Base-by-base conservation (phyloP, 2,888 invertebrate species). In the Cerceris ruficornis region DNA sequence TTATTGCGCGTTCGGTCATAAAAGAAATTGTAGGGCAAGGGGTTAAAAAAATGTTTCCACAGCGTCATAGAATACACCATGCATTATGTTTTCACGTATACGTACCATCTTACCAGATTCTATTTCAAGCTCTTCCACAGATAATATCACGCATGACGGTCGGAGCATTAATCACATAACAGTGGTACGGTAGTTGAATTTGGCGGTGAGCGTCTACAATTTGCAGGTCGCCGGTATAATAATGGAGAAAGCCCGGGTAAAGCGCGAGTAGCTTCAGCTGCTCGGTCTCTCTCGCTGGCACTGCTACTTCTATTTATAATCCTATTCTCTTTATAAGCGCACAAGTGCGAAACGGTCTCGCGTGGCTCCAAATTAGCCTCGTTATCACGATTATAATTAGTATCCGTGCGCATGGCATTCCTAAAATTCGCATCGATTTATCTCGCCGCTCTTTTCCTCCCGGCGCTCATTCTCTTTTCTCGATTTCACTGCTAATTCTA, bases 311-410 rank as follows among this genome's bases (percentile, higher is more conserved):
- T 82, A 86, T 85, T 81, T 87, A 84, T 86, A 85, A 86, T 79
- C 67, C 80, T 81, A 82, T 82, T 80, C 87, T 86, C 81, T 86
- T 86, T 85, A 84, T 81, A 81, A 83, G 74, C 72, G 78, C 77
- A 64, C 77, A 78, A 84, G 72, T 75, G 79, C 75, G 74, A 77
- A 75, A 70, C 80, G 67, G 80, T 80, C 82, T 69, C 73, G 80
- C 68, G 69, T 61, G 67, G 62, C 73, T 72, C 75, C 55, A 74
- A 77, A 85, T 85, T 85, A 85, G 78, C 75, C 75, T 84, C 84
- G 86, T 86, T 86, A 85, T 85, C 83, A 59, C 76, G 77, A 75
- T 28, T 83, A 78, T 83, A 85, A 86, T 86, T 84, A 84, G 77
- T 70, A 70, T 61, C 64, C 41, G 17, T 15, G 62, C 65, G n/a